Base-by-base conservation (phyloP, 2,797 vertebrate genomes). In the Hylomyscus alleni region DNA sequence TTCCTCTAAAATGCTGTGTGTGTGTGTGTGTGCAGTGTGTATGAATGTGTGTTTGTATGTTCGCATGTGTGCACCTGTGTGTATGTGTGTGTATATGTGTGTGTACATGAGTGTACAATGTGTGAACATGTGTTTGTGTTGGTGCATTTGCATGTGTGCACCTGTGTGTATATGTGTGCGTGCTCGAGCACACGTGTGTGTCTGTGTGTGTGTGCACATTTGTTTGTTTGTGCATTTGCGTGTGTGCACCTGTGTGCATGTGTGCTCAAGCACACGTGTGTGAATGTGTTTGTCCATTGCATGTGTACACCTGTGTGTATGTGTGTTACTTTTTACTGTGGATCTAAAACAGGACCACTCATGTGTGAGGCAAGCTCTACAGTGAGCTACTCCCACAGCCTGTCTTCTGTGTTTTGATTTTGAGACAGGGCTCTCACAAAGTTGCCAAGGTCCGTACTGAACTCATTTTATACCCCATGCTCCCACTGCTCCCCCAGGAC, bases 1-100 rank as follows among this genome's bases (percentile, higher is more conserved):
- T 93, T 95, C 95, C 65, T 88, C 77, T 90, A 81, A 94, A 95
- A 34, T 83, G 40, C 1, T 22, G 40, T 47, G 37, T 44, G 22
- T 3, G 44, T 26, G 17, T n/a, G 62, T 85, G 60, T 24, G 20
- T 52, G 14, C 6, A 69, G 29, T 69, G 47, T 37, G 47, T 56
- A 22, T 56, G n/a, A 40, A 34, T 44, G 24, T n/a, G 4, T 40
- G 29, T 34, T 15, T 67, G 65, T 31, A 11, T 34, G 56, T 58
- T 58, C 20, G 14, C 20, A 22, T 58, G 56, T 58, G 56, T 58
- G 56, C 6, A 58, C 54, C 54, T 58, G 56, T 58, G 11, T 3
- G 12, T 67, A 2, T 67, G 26, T 50, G 44, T 52, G 44, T 72
- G 24, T 67, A 29, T 24, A 31, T 52, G 44, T 44, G 31, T 31